Percentiles rank a stretch among this genome's conserved stretches.
phyloP scores from a whole-genome alignment of 2,888 invertebrate genomes.

The Rotaria macrura region DNA sequence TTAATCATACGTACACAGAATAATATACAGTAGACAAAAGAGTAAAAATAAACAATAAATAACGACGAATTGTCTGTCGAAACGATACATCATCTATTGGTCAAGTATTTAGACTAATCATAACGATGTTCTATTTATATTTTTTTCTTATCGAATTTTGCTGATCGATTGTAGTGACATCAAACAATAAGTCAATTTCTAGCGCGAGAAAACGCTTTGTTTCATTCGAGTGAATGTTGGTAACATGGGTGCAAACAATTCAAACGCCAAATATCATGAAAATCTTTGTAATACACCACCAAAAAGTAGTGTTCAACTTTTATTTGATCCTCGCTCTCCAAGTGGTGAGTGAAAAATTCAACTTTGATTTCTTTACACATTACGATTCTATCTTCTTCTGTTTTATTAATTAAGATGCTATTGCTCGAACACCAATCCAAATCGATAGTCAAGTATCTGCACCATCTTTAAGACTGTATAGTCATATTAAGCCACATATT shows the following conservation, averaged over 20 bases:
- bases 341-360: background rate
- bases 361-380: too few species aligned
- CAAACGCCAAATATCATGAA: background rate
- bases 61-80: background rate
- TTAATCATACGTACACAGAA: background rate
- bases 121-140: background rate
- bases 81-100: background rate
- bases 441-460: background rate
- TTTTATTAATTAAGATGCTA: background rate
- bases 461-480: background rate
- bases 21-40: background rate
- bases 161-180: background rate
- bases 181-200: background rate
- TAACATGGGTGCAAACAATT: slow-evolving; percentile 1
- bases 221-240: background rate
- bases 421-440: background rate
- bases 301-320: background rate
- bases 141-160: background rate
- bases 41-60: background rate
- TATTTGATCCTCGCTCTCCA: slow-evolving; percentile 8
- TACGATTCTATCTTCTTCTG: too few species aligned
- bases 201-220: background rate
- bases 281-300: background rate
- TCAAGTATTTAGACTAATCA: background rate
- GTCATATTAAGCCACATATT: background rate